Evolutionary conservation across 2,888 invertebrate genomes (phyloP).

Genomic region (Tortricodes alternella): DNA sequence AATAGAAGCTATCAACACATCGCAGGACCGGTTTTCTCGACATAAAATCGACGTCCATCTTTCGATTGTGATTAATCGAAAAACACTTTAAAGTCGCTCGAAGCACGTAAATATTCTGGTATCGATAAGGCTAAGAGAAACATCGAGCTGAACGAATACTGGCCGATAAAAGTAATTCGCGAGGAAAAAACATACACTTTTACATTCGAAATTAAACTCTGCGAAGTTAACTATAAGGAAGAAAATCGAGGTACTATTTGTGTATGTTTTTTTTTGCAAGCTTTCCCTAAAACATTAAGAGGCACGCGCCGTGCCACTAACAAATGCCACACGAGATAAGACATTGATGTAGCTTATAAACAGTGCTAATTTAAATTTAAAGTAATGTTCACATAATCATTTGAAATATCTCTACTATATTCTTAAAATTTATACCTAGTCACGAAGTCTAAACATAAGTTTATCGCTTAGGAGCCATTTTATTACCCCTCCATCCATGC

Average conservation of each 20-base stretch:
- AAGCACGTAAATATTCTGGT: conserved; percentile 31
- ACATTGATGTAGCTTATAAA: too few relatives aligned
- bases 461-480: too few relatives aligned
- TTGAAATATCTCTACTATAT: too few relatives aligned
- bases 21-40: conserved; percentile 45
- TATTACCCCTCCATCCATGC: too few relatives aligned
- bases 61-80: conserved; percentile 42
- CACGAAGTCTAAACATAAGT: too few relatives aligned
- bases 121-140: conserved; percentile 28
- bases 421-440: too few relatives aligned
- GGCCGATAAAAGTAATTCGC: conserved; percentile 26
- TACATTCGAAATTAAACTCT: background rate
- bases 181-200: background rate
- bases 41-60: conserved; percentile 44
- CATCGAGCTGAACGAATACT: conserved; percentile 22
- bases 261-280: background rate
- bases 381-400: too few relatives aligned
- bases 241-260: background rate
- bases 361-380: too few relatives aligned
- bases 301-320: conserved; percentile 32
- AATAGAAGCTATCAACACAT: conserved; percentile 76
- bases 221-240: background rate
- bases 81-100: conserved; percentile 33
- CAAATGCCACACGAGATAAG: conserved; percentile 20
- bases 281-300: too few relatives aligned